These are phyloP conservation scores for Lutjanus argentimaculatus DNA, from an alignment of 2,797 vertebrate species.

Conservation along the genomic window DNA sequence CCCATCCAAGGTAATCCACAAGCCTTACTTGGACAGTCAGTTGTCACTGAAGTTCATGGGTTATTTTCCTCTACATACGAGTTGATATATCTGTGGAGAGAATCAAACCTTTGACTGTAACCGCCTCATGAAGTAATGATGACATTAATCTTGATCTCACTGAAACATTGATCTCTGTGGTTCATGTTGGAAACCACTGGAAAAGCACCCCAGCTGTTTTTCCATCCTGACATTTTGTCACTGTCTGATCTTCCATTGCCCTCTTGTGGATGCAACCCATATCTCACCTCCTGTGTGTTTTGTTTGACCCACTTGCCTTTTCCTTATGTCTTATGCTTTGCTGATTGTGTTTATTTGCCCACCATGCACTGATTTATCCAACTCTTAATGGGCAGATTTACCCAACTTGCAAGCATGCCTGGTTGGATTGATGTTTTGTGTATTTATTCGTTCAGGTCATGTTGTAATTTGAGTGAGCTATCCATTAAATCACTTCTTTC, in stretches of 20 bases:
- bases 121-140: neutral
- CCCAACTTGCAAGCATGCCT: conserved; percentile 57
- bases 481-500: conserved; percentile 73
- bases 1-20: neutral
- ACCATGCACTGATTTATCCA: conserved; percentile 40
- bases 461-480: conserved; percentile 63
- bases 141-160: neutral
- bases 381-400: conserved; percentile 36
- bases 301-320: conserved; percentile 39
- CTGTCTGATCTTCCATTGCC: conserved; percentile 50
- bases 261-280: conserved; percentile 66
- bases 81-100: neutral
- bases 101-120: neutral
- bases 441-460: conserved; percentile 42
- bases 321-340: conserved; percentile 43
- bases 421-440: conserved; percentile 42
- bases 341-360: conserved; percentile 57
- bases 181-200: neutral
- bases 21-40: too few species aligned
- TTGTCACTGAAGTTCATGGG: neutral
- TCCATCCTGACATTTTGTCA: neutral
- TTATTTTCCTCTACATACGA: neutral
- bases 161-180: neutral
- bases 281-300: conserved; percentile 36
- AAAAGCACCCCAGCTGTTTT: neutral